Conservation (phyloP, 2,113 vertebrate species). For the Pluvianellus socialis region DNA sequence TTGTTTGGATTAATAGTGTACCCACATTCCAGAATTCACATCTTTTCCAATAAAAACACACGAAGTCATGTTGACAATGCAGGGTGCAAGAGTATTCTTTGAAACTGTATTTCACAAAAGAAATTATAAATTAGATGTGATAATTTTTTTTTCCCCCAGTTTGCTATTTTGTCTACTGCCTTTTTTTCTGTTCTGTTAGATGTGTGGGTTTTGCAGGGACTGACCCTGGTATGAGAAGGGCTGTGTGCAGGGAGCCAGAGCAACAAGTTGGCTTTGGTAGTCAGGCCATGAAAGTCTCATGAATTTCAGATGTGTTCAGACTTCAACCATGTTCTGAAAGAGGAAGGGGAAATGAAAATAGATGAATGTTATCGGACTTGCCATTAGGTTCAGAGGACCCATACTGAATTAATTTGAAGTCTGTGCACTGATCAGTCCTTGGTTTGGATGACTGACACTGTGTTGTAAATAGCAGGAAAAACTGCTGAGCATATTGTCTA, state of each 20-base stretch:
- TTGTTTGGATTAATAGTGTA: neutral
- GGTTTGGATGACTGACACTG: neutral
- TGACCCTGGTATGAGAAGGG: neutral
- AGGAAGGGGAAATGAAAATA: neutral
- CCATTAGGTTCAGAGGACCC: neutral
- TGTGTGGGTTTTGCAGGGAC: neutral
- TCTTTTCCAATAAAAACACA: neutral
- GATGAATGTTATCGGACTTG: neutral
- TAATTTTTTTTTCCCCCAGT: neutral
- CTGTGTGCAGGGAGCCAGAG: neutral
- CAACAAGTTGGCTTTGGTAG: neutral
- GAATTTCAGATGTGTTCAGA: neutral
- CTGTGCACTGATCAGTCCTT: neutral
- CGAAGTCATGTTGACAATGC: neutral
- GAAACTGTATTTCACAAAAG: neutral
- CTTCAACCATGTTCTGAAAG: neutral
- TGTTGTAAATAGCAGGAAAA: neutral
- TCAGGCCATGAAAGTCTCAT: neutral
- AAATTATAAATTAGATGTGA: neutral
- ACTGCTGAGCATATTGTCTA: conserved; percentile 16
- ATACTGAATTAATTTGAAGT: neutral
- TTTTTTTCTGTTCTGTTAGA: neutral
- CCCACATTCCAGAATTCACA: neutral
- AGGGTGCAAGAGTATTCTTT: neutral
- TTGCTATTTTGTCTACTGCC: neutral